Evolutionary conservation across 2,888 invertebrate genomes (phyloP).

Genomic region (Blera fallax): DNA sequence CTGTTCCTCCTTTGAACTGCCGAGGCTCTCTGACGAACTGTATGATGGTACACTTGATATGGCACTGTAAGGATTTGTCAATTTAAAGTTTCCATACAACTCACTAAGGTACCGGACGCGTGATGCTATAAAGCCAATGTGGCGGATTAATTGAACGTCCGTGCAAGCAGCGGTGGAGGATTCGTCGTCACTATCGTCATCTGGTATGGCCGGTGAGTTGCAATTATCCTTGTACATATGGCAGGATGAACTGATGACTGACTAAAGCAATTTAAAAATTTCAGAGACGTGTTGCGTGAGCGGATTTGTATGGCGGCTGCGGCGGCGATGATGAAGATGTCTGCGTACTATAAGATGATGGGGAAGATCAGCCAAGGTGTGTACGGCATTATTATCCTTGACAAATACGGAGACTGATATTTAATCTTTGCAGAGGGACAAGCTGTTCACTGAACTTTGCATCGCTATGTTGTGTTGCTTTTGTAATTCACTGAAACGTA

Average conservation of each 20-base stretch:
- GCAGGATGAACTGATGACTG: slow-evolving; percentile 57
- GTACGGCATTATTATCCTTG: slow-evolving; percentile 53
- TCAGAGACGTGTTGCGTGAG: background rate
- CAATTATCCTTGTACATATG: slow-evolving; percentile 75
- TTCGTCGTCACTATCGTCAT: slow-evolving; percentile 68
- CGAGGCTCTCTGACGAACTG: slow-evolving; percentile 71
- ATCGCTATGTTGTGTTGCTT: slow-evolving; percentile 10
- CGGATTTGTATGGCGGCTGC: background rate
- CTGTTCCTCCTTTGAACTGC: slow-evolving; percentile 41
- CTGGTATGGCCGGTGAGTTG: slow-evolving; percentile 68
- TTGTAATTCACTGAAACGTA: slow-evolving; percentile 13
- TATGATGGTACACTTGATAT: slow-evolving; percentile 75
- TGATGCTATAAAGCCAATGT: slow-evolving; percentile 81
- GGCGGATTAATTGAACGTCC: slow-evolving; percentile 80
- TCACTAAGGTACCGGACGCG: slow-evolving; percentile 79
- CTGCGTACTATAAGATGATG: slow-evolving; percentile 46
- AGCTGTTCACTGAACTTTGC: slow-evolving; percentile 54
- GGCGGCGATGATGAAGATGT: background rate
- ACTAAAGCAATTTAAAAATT: slow-evolving; percentile 45
- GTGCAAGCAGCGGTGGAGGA: slow-evolving; percentile 74
- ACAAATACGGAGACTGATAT: background rate
- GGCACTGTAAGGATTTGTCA: slow-evolving; percentile 79
- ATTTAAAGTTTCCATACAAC: slow-evolving; percentile 78
- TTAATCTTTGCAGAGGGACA: slow-evolving; percentile 25
- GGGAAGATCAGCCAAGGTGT: slow-evolving; percentile 15